Evolutionary conservation across 1,140 invertebrate species (phyloP), one percentile per base, ranked within the genome.

Genomic region (Drosophila jambulina): DNA sequence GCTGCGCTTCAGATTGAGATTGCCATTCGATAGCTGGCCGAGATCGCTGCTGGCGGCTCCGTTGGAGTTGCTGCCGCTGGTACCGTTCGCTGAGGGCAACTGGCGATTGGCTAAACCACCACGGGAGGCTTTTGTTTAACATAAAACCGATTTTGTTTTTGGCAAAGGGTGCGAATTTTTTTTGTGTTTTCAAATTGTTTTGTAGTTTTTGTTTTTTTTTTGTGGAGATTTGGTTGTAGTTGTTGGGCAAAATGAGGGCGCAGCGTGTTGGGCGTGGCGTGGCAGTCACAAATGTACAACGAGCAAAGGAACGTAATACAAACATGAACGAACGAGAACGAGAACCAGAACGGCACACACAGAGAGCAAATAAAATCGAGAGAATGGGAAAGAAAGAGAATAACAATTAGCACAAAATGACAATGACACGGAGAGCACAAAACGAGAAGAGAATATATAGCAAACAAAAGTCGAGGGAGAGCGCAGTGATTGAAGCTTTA

Each of bases 61-160:
- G 45, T 62, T 78, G 49, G 40, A 45, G 34, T 54, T 62, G 49
- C 57, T 58, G 65, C 74, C 70, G 67, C 61, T 43, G 27, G 68
- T 54, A 21, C 69, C 69, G 77, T 93, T 93, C 9, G 75, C 79
- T 49, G 93, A 93, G 45, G 94, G 94, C 71, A 94, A 77, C 80
- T 94, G 94, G 60, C 94, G 92, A 86, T 94, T 94, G 38, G 96
- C 95, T 64, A 95, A 85, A 76, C 95, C 95, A 63, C 96, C 96
- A 83, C 96, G 91, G 78, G 92, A 93, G 93, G 80, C 94, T 96
- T 90, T 91, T 63, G 78, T 88, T 91, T 88, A 56, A 56, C 53
- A 56, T 78, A 69, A 69, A 71, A 59, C 72, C 48, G 48, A 67
- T 54, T 81, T 59, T 48, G 59, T 68, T 64, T 51, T 56, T 23